A percentile compares a stretch with the other conserved stretches of the same genome.
These are phyloP conservation scores for Ochlodes sylvanus DNA, from an alignment of 2,888 invertebrate genomes.

Conservation along the genomic window DNA sequence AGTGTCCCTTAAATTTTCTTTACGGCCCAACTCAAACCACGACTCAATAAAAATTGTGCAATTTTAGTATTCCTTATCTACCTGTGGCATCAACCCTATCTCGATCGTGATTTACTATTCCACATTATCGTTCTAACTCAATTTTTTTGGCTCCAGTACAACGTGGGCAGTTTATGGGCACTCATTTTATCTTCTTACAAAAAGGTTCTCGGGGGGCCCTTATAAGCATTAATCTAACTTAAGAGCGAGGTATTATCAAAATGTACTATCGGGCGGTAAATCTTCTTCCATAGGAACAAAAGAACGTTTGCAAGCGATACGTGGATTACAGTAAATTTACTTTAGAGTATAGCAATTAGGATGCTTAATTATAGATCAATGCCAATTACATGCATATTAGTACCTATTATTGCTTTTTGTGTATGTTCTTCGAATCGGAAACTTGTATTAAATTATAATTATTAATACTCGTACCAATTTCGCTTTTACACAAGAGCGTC, in stretches of 20 bases:
- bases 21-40: neutral
- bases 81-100: constrained; percentile 5
- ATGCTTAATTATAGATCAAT: no score
- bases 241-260: constrained; percentile 28
- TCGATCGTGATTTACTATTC: constrained; percentile 12
- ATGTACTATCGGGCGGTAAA: constrained; percentile 27
- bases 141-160: constrained; percentile 39
- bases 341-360: no score
- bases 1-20: no score
- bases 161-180: constrained; percentile 40
- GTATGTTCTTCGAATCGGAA: no score
- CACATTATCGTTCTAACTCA: constrained; percentile 23
- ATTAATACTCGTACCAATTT: no score
- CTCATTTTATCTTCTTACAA: constrained; percentile 37
- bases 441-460: no score
- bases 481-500: no score
- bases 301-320: neutral
- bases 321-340: neutral
- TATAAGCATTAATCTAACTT: constrained; percentile 41
- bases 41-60: neutral
- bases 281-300: constrained; percentile 11
- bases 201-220: constrained; percentile 35
- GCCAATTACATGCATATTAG: no score
- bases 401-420: no score
- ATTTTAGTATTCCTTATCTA: constrained; percentile 18